These are phyloP conservation scores for Thera obeliscata DNA, from an alignment of 2,888 invertebrate species.

Conservation along the genomic window DNA sequence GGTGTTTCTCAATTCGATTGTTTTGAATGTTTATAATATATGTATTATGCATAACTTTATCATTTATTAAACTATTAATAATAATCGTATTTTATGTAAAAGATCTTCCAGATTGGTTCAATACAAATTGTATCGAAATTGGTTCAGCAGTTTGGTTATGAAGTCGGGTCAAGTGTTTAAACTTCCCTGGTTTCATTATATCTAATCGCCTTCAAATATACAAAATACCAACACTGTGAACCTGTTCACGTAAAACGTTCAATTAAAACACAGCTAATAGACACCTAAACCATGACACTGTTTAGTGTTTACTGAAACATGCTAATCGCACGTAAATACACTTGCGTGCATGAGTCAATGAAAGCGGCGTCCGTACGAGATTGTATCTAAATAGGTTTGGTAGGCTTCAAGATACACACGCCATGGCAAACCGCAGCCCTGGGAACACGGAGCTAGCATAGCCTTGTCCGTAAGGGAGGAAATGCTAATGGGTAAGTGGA, in stretches of 20 bases:
- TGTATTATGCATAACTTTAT: too few species aligned
- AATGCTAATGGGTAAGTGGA: neutral
- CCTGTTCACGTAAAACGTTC: neutral
- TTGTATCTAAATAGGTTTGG: constrained; percentile 70
- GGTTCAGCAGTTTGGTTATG: too few species aligned
- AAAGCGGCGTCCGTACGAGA: constrained; percentile 50
- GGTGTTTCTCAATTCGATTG: too few species aligned
- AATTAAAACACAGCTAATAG: neutral
- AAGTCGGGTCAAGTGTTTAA: too few species aligned
- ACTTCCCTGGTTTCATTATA: too few species aligned
- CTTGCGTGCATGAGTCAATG: constrained; percentile 59
- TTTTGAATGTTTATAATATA: too few species aligned
- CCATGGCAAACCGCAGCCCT: constrained; percentile 39
- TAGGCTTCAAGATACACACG: constrained; percentile 56
- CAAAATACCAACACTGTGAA: too few species aligned
- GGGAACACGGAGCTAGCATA: neutral
- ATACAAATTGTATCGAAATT: too few species aligned
- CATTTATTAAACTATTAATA: too few species aligned
- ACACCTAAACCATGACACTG: constrained; percentile 6
- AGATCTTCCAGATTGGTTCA: too few species aligned
- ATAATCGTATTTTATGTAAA: too few species aligned
- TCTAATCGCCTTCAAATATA: too few species aligned
- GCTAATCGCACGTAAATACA: constrained; percentile 46
- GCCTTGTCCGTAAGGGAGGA: neutral
- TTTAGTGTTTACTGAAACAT: constrained; percentile 27